A percentile compares a stretch with the other conserved stretches of the same genome.
These are phyloP conservation scores for Amphipoea lucens DNA, from an alignment of 2,888 invertebrate species.

Conservation along the genomic window DNA sequence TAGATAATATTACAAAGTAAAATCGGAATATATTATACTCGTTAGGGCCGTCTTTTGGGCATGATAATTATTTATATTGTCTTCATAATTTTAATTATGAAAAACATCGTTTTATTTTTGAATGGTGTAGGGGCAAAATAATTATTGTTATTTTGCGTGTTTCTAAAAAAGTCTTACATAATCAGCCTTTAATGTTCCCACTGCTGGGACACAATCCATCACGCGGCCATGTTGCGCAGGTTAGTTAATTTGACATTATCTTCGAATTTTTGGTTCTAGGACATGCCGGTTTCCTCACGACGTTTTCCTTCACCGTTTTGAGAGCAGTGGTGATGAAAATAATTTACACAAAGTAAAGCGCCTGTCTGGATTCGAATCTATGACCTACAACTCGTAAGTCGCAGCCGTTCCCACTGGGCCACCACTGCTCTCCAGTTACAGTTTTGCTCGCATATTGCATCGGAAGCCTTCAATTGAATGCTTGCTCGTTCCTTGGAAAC, in stretches of 20 bases:
- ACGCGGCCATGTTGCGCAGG: background rate
- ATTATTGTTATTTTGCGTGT: background rate
- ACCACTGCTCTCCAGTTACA: no score
- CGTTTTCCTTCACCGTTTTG: no score
- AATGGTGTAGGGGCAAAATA: background rate
- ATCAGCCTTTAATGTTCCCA: background rate
- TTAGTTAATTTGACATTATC: background rate
- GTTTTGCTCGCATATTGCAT: background rate
- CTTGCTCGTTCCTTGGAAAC: background rate
- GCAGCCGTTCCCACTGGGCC: no score
- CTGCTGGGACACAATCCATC: background rate
- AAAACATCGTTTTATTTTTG: slow-evolving; percentile 1
- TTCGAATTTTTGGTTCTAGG: background rate
- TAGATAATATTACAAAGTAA: slow-evolving; percentile 64
- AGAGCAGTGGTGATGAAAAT: no score
- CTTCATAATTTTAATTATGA: slow-evolving; percentile 42
- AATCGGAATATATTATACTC: slow-evolving; percentile 61
- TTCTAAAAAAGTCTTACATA: background rate
- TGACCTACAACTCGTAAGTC: no score
- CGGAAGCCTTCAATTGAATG: background rate
- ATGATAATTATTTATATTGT: slow-evolving; percentile 52
- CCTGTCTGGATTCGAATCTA: no score
- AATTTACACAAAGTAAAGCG: no score
- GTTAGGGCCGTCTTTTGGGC: slow-evolving; percentile 38
- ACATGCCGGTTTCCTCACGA: no score